Base-by-base conservation (phyloP, 2,113 vertebrate genomes). In the Ageneiosus marmoratus region DNA sequence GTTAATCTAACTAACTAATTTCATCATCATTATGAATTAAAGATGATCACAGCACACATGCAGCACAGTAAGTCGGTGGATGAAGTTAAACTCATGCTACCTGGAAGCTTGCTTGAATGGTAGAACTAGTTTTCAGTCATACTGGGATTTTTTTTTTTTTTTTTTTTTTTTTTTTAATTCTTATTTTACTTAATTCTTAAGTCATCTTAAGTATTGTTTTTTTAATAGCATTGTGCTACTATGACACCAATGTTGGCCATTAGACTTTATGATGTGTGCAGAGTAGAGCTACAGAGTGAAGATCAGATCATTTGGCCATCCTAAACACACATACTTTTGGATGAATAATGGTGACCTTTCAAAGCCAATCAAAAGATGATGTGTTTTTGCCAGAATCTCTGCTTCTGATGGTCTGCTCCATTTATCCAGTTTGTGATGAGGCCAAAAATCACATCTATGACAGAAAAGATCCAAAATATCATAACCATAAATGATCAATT, bases 291-390 rank as follows among this genome's bases (percentile, higher is more conserved):
- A 44, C 20, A 13, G 8, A 11, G 13, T 44, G 10, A 2, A 70
- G 22, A 12, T 11, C 44, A 15, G 24, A 27, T 12, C 1, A 48
- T 50, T 20, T 74, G 8, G 46, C 46, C 27, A 29, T 74, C 4
- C n/a, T 44, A 60, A 60, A 60, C 60, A n/a, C n/a, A n/a, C 0
- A 46, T 37, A 46, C 32, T 2, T 56, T 22, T 55, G 53, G 51
- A 37, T 77, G 20, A 77, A 77, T 37, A 77, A n/a, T 77, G 76
- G 37, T 41, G 34, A 78, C 34, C 56, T 29, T 46, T 78, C 37
- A 5, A 78, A 78, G 76, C 55, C 37, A 78, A 62, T 78, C 27
- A 62, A 62, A 46, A 46, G 53, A 58, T 58, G 5, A 24, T 16
- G 29, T 58, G 44, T 73, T 29, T 73, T 77, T n/a, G 32, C 74